These are phyloP conservation scores for Hyles lineata DNA, from an alignment of 2,888 invertebrate species.

Conservation along the genomic window DNA sequence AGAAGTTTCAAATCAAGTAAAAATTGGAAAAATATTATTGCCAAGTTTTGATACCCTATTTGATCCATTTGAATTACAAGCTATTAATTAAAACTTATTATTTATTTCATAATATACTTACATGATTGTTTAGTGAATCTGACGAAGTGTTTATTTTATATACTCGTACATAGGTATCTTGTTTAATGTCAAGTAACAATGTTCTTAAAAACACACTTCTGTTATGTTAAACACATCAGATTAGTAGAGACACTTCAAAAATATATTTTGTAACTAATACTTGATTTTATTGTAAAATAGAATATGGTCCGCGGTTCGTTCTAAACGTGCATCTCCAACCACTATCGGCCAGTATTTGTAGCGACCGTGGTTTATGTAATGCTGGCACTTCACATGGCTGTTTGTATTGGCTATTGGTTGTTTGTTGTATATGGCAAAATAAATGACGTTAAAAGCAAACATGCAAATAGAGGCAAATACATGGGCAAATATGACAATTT, in stretches of 20 bases:
- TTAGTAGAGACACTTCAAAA: too few relatives aligned
- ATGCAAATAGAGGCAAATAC: too few relatives aligned
- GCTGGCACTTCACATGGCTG: too few relatives aligned
- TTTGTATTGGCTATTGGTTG: background rate
- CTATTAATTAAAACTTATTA: background rate
- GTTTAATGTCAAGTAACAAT: background rate
- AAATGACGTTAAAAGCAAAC: too few relatives aligned
- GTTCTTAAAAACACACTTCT: background rate
- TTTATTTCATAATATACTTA: background rate
- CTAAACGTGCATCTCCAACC: background rate
- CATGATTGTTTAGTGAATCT: background rate
- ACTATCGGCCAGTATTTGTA: background rate
- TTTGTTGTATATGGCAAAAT: too few relatives aligned
- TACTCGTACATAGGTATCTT: background rate
- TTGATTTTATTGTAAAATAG: too few relatives aligned
- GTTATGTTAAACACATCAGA: background rate
- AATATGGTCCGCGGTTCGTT: background rate
- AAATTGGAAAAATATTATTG: too few relatives aligned
- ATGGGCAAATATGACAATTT: too few relatives aligned
- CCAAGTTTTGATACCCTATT: too few relatives aligned
- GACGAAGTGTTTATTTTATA: too few relatives aligned
- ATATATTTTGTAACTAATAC: too few relatives aligned
- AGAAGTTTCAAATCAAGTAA: too few relatives aligned
- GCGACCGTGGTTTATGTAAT: background rate
- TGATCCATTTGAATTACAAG: background rate